Conservation (phyloP, 2,888 invertebrate genomes). For the Hipparchia semele region DNA sequence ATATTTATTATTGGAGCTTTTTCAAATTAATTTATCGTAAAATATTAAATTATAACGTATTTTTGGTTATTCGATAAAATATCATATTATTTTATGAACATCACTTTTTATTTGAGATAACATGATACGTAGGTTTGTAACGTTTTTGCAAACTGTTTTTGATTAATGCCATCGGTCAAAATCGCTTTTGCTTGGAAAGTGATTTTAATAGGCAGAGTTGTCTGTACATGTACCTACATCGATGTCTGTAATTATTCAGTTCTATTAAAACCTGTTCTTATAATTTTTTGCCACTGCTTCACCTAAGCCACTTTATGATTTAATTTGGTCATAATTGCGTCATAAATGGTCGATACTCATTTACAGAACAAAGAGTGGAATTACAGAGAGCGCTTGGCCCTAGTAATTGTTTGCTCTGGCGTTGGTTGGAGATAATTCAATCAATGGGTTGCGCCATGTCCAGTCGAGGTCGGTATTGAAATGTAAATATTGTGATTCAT, state of each 20-base stretch:
- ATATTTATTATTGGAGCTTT: slow-evolving; percentile 5
- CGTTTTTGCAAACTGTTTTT: too few species aligned
- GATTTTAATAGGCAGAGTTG: too few species aligned
- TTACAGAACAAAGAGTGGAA: slow-evolving; percentile 7
- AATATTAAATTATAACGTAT: slow-evolving; percentile 4
- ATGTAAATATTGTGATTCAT: slow-evolving; percentile 8
- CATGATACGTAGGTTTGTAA: too few species aligned
- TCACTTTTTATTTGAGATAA: too few species aligned
- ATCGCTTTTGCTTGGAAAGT: too few species aligned
- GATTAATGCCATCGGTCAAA: too few species aligned
- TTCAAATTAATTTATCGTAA: slow-evolving; percentile 5
- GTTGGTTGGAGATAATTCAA: slow-evolving; percentile 10
- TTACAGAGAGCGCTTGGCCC: background rate
- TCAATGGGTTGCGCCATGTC: background rate
- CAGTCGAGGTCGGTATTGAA: slow-evolving; percentile 10
- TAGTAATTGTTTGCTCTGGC: slow-evolving; percentile 1
- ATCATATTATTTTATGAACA: background rate
- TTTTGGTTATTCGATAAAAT: slow-evolving; percentile 1
- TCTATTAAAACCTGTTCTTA: too few species aligned
- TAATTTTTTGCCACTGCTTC: too few species aligned
- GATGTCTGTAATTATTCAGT: too few species aligned
- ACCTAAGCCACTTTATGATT: too few species aligned
- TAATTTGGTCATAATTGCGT: background rate
- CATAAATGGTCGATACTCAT: background rate
- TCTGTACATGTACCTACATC: too few species aligned